Evolutionary conservation across 2,797 vertebrate genomes (phyloP).

Genomic region (Characodon lateralis): DNA sequence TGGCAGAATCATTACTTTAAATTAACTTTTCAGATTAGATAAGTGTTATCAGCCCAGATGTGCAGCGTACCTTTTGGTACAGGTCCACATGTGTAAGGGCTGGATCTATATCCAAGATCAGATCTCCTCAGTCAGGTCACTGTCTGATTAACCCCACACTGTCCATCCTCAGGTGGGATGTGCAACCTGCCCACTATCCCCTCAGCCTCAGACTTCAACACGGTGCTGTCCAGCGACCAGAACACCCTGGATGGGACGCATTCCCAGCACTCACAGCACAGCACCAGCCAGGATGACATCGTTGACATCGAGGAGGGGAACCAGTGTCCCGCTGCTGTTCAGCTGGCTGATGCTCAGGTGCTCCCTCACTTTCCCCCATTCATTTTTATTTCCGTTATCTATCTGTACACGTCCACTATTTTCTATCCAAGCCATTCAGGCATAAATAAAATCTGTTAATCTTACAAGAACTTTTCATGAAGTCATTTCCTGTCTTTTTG

Average conservation of each 20-base stretch:
- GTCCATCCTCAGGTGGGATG: slow-evolving; percentile 76
- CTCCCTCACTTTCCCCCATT: background rate
- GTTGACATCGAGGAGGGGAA: slow-evolving; percentile 93
- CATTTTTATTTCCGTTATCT: too few relatives aligned
- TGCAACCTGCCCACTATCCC: slow-evolving; percentile 96
- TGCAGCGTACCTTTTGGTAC: background rate
- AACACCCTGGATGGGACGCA: slow-evolving; percentile 96
- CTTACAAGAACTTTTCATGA: too few relatives aligned
- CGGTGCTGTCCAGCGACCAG: slow-evolving; percentile 94
- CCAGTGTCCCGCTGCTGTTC: slow-evolving; percentile 95
- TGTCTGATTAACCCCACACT: slow-evolving; percentile 26
- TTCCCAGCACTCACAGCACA: slow-evolving; percentile 95
- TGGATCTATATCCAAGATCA: too few relatives aligned
- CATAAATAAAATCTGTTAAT: too few relatives aligned
- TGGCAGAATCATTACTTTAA: background rate
- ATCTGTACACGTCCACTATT: too few relatives aligned
- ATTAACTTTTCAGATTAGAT: background rate
- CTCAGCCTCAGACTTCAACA: slow-evolving; percentile 97
- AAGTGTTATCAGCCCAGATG: background rate
- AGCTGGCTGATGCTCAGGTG: slow-evolving; percentile 97
- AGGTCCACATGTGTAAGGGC: background rate
- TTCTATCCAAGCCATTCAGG: too few relatives aligned
- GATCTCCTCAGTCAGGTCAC: too few relatives aligned
- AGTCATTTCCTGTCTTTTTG: too few relatives aligned
- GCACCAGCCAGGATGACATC: slow-evolving; percentile 95